Percentiles rank a stretch among this genome's conserved stretches.
Conservation (phyloP, 2,113 vertebrate genomes). For the Hippopotamus amphibius region DNA sequence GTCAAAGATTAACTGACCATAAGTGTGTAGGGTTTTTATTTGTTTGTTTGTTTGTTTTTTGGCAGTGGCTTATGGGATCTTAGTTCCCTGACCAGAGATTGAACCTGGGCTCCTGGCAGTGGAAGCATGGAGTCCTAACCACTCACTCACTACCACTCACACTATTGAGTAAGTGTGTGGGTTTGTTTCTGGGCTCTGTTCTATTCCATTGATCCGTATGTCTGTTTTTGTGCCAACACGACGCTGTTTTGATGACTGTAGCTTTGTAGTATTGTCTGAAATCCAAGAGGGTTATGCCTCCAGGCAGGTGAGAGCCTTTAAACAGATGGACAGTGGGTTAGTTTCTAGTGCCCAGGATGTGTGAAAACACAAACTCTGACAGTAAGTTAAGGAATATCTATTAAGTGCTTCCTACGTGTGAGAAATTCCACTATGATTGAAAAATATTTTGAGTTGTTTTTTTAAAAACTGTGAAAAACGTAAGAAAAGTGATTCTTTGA, state of each 20-base stretch:
- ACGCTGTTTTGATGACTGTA: neutral
- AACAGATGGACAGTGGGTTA: neutral
- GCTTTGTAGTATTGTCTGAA: neutral
- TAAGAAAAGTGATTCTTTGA: neutral
- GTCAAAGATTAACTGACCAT: neutral
- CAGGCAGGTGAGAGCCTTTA: neutral
- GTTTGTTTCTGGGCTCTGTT: neutral
- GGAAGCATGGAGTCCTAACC: too few species aligned
- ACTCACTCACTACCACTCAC: too few species aligned
- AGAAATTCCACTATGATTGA: neutral
- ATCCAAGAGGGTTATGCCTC: neutral
- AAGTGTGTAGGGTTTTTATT: neutral
- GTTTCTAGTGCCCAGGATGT: rapidly evolving
- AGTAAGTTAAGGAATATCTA: neutral
- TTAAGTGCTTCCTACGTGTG: neutral
- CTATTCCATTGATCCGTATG: neutral
- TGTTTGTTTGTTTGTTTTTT: too few species aligned
- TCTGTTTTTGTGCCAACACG: neutral
- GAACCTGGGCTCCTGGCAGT: too few species aligned
- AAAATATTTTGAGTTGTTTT: neutral
- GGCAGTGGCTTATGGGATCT: too few species aligned
- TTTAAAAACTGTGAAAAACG: neutral
- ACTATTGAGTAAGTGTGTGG: neutral
- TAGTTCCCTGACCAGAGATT: too few species aligned
- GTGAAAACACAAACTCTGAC: neutral